Percentiles rank a stretch among this genome's conserved stretches.
These are phyloP conservation scores for Thymelicus acteon DNA, from an alignment of 2,888 invertebrate genomes.

Conservation along the genomic window DNA sequence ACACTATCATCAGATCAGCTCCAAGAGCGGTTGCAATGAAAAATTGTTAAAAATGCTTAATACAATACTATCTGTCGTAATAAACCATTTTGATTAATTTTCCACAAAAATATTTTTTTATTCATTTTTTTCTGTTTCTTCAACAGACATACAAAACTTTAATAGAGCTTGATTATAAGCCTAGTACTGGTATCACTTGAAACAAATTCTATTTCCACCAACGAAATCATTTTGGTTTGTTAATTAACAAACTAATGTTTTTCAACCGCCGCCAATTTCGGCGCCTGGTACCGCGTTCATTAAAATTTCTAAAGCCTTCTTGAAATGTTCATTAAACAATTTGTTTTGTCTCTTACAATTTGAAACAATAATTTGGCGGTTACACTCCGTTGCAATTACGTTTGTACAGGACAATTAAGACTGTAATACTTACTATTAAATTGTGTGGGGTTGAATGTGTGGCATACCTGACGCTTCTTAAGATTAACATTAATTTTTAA, in stretches of 20 bases:
- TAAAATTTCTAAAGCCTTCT: conserved; percentile 39
- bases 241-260: conserved; percentile 39
- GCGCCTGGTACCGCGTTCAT: conserved; percentile 39
- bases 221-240: conserved; percentile 38
- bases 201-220: conserved; percentile 27
- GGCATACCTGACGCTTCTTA: no score
- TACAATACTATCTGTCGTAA: no score
- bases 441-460: not conserved
- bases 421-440: conserved; percentile 1
- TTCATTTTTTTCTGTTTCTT: no score
- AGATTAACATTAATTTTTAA: no score
- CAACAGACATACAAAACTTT: no score
- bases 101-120: no score
- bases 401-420: conserved; percentile 21
- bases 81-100: no score
- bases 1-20: no score
- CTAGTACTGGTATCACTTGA: conserved; percentile 4
- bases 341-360: conserved; percentile 37
- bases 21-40: no score
- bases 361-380: conserved; percentile 36
- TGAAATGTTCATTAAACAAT: conserved; percentile 37
- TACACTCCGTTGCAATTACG: conserved; percentile 31
- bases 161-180: no score
- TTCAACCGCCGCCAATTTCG: conserved; percentile 36
- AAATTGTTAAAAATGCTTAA: no score